Conservation (phyloP, 2,797 vertebrate species). For the Acanthurus lineatus region DNA sequence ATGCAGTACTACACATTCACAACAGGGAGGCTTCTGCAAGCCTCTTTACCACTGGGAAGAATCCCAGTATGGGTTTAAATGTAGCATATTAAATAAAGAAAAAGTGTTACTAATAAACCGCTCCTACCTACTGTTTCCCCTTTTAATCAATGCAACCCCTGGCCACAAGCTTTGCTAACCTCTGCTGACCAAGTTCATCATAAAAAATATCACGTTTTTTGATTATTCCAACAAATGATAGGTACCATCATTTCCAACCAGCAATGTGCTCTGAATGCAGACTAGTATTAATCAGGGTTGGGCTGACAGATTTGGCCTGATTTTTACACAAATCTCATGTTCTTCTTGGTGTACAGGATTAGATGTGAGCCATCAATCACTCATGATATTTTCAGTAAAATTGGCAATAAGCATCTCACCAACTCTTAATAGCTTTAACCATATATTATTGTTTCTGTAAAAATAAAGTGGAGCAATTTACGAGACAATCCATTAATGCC, state of each 20-base stretch:
- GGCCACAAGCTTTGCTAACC: slow-evolving; percentile 11
- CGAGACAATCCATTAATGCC: slow-evolving; percentile 21
- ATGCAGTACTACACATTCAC: neutral
- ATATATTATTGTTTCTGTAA: slow-evolving; percentile 8
- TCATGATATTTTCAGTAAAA: slow-evolving; percentile 1
- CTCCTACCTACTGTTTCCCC: neutral
- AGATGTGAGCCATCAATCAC: slow-evolving; percentile 51
- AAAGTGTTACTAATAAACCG: neutral
- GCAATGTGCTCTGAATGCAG: neutral
- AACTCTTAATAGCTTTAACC: neutral
- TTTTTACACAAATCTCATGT: neutral
- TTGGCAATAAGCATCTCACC: neutral
- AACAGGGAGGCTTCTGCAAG: neutral
- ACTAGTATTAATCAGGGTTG: neutral
- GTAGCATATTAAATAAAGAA: neutral
- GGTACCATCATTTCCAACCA: slow-evolving; percentile 1
- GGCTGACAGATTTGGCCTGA: neutral
- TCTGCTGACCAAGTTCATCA: too few relatives aligned
- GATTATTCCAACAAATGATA: neutral
- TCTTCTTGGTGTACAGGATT: neutral
- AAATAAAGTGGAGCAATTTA: slow-evolving; percentile 12
- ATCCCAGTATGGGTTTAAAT: neutral
- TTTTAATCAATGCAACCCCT: neutral
- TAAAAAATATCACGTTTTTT: neutral
- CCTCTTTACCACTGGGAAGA: neutral